Evolutionary conservation across 1,140 invertebrate genomes (phyloP).

Genomic region (Calephelis virginiensis): DNA sequence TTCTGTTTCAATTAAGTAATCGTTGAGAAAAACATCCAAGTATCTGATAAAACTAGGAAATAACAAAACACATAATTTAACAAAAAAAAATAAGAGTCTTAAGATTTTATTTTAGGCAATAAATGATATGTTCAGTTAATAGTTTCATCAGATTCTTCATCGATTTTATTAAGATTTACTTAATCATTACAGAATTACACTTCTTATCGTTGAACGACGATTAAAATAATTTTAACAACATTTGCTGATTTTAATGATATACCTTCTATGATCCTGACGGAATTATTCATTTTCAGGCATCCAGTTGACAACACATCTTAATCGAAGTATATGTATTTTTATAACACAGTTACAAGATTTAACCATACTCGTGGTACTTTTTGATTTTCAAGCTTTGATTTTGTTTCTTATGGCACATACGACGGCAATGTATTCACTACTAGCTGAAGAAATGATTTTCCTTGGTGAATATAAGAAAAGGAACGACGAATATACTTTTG

Average conservation of each 20-base stretch:
- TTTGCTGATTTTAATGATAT: neutral
- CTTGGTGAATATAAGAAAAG: neutral
- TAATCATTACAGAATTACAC: no score
- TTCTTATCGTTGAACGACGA: no score
- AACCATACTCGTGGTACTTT: neutral
- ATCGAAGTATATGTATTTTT: neutral
- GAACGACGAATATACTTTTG: neutral
- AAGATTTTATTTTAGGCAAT: no score
- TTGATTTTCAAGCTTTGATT: conserved; percentile 6
- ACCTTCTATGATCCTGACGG: no score
- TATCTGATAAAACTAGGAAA: no score
- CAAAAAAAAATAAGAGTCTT: no score
- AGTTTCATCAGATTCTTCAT: no score
- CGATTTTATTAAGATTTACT: no score
- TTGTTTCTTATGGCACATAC: conserved; percentile 19
- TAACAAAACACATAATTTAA: no score
- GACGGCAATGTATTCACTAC: conserved; percentile 10
- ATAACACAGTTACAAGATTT: neutral
- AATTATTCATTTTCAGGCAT: conserved; percentile 11
- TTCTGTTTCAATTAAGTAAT: no score
- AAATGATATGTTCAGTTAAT: no score
- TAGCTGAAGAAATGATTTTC: conserved; percentile 10
- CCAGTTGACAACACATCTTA: neutral
- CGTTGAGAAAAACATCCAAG: no score
- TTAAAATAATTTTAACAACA: neutral